These are phyloP conservation scores for Koerneria pararmatus DNA, from an alignment of 2,888 invertebrate species.

Conservation along the genomic window DNA sequence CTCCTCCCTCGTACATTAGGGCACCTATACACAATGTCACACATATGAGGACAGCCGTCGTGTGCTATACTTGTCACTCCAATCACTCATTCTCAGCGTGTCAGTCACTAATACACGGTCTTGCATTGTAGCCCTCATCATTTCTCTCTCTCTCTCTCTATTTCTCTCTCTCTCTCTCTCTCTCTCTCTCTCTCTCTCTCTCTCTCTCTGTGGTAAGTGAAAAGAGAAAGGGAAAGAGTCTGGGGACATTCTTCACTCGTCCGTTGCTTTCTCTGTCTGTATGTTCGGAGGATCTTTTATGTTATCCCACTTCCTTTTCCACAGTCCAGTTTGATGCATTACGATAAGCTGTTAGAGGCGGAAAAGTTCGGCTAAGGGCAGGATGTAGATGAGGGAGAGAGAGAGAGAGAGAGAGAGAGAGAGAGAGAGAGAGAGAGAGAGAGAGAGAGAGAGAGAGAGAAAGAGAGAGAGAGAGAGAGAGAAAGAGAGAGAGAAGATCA, in stretches of 20 bases:
- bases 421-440: slow-evolving; percentile 8
- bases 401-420: background rate
- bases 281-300: slow-evolving; percentile 10
- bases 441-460: slow-evolving; percentile 7
- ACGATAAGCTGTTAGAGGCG: background rate
- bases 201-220: background rate
- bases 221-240: slow-evolving; percentile 9
- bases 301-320: background rate
- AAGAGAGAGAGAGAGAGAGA: background rate
- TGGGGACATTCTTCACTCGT: slow-evolving; percentile 6
- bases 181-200: background rate
- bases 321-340: background rate
- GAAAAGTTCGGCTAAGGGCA: background rate
- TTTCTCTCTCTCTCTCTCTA: background rate
- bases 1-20: too few species aligned
- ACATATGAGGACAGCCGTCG: too few species aligned
- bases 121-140: too few species aligned
- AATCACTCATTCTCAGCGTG: too few species aligned
- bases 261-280: background rate
- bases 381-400: background rate
- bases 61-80: too few species aligned
- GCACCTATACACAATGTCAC: too few species aligned
- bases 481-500: slow-evolving; percentile 2
- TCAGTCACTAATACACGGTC: too few species aligned
- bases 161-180: slow-evolving; percentile 5